Percentiles rank a stretch among this genome's conserved stretches.
Evolutionary conservation across 2,113 vertebrate genomes (phyloP).

Genomic region (Dipodomys merriami): DNA sequence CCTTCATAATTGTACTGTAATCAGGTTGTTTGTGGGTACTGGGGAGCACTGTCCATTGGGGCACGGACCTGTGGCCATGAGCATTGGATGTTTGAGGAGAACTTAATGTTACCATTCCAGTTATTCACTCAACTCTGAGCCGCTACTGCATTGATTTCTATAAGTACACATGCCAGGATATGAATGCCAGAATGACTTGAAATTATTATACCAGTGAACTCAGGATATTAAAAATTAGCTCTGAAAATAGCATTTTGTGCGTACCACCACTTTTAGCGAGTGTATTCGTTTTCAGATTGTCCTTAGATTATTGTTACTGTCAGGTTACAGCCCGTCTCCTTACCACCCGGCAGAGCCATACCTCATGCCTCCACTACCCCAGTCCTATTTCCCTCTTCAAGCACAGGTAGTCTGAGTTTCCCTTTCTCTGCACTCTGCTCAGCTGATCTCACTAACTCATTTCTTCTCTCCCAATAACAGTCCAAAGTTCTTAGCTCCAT

Average conservation of each 20-base stretch:
- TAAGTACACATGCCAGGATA: conserved; percentile 67
- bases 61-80: background rate
- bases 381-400: background rate
- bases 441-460: background rate
- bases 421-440: background rate
- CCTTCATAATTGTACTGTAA: too few relatives aligned
- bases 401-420: background rate
- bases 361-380: background rate
- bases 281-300: conserved; percentile 70
- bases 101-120: conserved; percentile 54
- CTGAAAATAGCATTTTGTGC: conserved; percentile 81
- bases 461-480: background rate
- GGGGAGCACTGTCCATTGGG: conserved; percentile 44
- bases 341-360: background rate
- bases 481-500: background rate
- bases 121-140: conserved; percentile 78
- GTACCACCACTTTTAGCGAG: conserved; percentile 74
- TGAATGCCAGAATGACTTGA: conserved; percentile 78
- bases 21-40: background rate
- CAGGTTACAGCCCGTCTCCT: conserved; percentile 22
- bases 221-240: conserved; percentile 88
- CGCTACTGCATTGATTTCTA: conserved; percentile 79
- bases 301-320: conserved; percentile 14
- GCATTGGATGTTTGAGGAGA: conserved; percentile 54
- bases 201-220: conserved; percentile 79